Base-by-base conservation (phyloP, 2,797 vertebrate genomes). In the Ara ararauna region DNA sequence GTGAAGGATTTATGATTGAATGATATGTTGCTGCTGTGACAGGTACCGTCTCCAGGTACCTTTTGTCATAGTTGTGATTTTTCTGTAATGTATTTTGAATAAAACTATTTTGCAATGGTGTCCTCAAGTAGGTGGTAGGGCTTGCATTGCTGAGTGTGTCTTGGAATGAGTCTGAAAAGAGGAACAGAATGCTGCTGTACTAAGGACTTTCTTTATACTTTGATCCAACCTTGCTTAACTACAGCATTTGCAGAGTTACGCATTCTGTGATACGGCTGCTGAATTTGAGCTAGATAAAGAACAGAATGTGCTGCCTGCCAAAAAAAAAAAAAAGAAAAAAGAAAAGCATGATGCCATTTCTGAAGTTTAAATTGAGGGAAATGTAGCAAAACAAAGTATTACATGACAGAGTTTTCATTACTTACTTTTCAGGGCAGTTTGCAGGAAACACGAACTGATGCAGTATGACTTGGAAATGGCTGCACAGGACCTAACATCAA, bases 401-500 rank as follows among this genome's bases (percentile, higher is more conserved):
- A 45, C 0, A 2, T 95, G 83, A 87, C 40, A 58, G 47, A 71
- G 71, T 53, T 89, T 77, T 89, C 65, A 60, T 80, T 94, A 17
- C 36, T 94, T 96, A n/a, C 83, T 91, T 96, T 94, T 72, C 97
- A 99, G 99, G 98, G 98, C 99, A 5, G 99, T 99, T 93, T 99
- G 99, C 97, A 98, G 98, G 96, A 99, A 99, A 94, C 99, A 99
- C 10, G 99, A 99, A 97, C 98, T 99, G 89, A 98, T 98, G 97
- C 99, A 99, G 88, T 99, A 98, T 93, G 99, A 99, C 87, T 98
- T 99, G 91, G 99, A 99, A 98, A 98, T 98, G 97, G 98, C 98
- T n/a, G 98, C 98, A 24, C 98, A 99, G 94, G 99, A 99, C 97
- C 98, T 99, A 64, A 96, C 98, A 73, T 98, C 98, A 54, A 99